These are phyloP conservation scores for Callorhinus ursinus DNA, from an alignment of 2,113 vertebrate species.

Conservation along the genomic window DNA sequence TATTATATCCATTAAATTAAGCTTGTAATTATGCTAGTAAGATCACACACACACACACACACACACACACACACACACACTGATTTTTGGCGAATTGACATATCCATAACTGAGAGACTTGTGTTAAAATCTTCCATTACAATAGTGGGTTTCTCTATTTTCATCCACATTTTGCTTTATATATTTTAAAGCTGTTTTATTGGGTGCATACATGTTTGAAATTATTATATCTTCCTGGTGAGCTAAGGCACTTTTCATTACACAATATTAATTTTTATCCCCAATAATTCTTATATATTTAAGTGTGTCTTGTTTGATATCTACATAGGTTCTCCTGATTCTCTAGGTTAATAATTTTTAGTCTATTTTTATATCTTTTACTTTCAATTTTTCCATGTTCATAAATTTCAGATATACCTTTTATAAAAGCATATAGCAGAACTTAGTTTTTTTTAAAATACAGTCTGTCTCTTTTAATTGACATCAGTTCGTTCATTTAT, in stretches of 20 bases:
- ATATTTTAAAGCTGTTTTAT: neutral
- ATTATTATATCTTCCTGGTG: neutral
- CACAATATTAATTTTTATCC: neutral
- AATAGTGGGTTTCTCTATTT: neutral
- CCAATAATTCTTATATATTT: neutral
- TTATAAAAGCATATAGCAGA: neutral
- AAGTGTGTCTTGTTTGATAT: neutral
- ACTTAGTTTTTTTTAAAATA: neutral
- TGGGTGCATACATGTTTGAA: neutral
- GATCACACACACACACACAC: neutral
- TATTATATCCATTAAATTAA: neutral
- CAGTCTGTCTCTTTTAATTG: neutral
- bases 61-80: neutral
- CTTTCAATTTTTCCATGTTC: neutral
- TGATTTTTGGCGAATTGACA: neutral
- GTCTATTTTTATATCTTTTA: neutral
- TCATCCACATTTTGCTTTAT: neutral
- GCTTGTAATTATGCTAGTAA: neutral
- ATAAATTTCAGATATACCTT: neutral
- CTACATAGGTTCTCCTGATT: neutral
- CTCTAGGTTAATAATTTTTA: neutral
- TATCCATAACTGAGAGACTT: neutral
- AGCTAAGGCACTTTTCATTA: neutral
- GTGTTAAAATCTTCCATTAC: neutral
- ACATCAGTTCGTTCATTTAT: neutral